Conservation (phyloP, 1,140 invertebrate species). For the Drosophila pruinosa region DNA sequence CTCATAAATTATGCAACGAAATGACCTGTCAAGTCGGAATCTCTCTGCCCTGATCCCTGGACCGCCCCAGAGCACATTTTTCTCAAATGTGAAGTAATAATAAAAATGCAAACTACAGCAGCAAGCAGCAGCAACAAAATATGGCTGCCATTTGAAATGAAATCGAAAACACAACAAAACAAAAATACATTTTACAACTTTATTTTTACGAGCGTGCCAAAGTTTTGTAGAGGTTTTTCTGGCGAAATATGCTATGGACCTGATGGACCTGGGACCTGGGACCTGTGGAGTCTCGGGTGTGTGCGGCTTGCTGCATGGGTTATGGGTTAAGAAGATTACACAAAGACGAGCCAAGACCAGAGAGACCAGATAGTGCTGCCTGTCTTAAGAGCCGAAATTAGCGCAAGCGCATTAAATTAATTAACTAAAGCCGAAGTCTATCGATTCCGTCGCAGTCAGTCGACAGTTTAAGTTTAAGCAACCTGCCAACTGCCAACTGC, state of each 20-base stretch:
- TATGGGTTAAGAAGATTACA: conserved; percentile 6
- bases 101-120: conserved; percentile 57
- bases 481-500: conserved; percentile 34
- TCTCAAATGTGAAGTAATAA: conserved; percentile 53
- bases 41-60: not conserved
- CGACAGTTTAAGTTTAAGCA: conserved; percentile 1
- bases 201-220: conserved; percentile 69
- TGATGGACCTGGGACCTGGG: not conserved
- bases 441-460: conserved; percentile 38
- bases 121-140: conserved; percentile 50
- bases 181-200: conserved; percentile 78
- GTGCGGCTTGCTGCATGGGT: too few relatives aligned
- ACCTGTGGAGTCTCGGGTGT: too few relatives aligned
- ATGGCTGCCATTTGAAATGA: conserved; percentile 71
- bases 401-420: conserved; percentile 72
- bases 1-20: conserved; percentile 66
- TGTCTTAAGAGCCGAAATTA: conserved; percentile 67
- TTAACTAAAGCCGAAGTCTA: conserved; percentile 72
- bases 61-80: conserved; percentile 36
- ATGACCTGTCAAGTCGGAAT: conserved; percentile 64
- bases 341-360: conserved; percentile 6
- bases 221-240: conserved; percentile 58
- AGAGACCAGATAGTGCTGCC: conserved; percentile 34
- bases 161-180: conserved; percentile 69
- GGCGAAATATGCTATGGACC: conserved; percentile 14